Base-by-base conservation (phyloP, 2,888 invertebrate genomes). In the Litoditis marina region DNA sequence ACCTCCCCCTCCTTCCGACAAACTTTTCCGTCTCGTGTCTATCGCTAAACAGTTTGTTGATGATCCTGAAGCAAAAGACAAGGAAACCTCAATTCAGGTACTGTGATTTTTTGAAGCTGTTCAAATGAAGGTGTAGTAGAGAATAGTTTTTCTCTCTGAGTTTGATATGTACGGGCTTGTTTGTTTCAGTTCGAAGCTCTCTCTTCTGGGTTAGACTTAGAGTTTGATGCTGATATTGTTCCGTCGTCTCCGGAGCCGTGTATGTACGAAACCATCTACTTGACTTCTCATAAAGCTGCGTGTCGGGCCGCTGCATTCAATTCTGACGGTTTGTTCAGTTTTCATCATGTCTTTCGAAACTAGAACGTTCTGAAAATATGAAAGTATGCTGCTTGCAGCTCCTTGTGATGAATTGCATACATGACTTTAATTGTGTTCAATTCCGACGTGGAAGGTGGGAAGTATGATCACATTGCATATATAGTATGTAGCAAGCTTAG, bases 201-300 rank as follows among this genome's bases (percentile, higher is more conserved):
- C 7, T 73, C 77, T 0, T 77, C 89, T 77, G 93, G 94, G 2
- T 84, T 89, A 68, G 96, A 98, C 85, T 85, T 98, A 68, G 96
- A 98, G 84, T 95, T 90, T 84, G 95, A 96, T 84, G 94, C 94
- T 56, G 96, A 98, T 84, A 83, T 82, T 2, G 63, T 69, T 19
- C 78, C 82, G 11, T 69, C 73, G 19, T 94, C 96, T 0, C 94
- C 96, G 0, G 96, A 98, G 83, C 95, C 95, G 0, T 92, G 94
- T 0, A 88, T 92, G 11, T 98, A 99, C 83, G 96, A 98, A 86
- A 98, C 98, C 0, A 95, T 95, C 0, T 99, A 96, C 83, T 94
- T 98, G 36, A 98, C 98, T 2, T 92, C 94, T 3, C 96, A 98
- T 85, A 96, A 96, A 85, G 93, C 92, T 4, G 84, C 87, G 60